Evolutionary conservation across 2,888 invertebrate species (phyloP), one percentile per base, ranked within the genome.

Genomic region (Cosmopolites sordidus): DNA sequence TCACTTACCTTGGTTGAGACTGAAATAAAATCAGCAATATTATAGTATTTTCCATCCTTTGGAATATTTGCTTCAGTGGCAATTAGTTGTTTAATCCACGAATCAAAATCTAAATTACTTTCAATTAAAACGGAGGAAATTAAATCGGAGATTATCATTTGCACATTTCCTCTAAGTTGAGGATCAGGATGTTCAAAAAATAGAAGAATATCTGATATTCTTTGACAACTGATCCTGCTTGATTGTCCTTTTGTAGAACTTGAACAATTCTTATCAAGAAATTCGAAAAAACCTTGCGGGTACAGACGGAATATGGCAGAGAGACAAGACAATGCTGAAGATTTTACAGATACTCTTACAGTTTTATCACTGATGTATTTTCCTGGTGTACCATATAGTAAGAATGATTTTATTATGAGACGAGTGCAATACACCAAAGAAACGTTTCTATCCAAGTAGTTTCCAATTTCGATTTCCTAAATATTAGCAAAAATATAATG

Each of bases 341-440:
- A 86, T 74, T 96, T 95, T 1, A 94, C 89, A 52, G 95, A 95
- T 22, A 97, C 92, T 29, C 96, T 79, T 29, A 90, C 85, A 16
- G 77, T 76, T 71, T 83, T 81, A 69, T 95, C 95, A 1, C 87
- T 75, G 58, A 88, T 82, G 43, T 86, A 65, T 59, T 46, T 57
- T 51, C 61, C 65, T 49, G 78, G 76, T 45, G 76, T 75, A 0
- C 88, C 89, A 11, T 82, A 79, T 18, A 92, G 72, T 16, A 93
- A 75, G 70, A 90, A 92, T 51, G 83, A 81, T 8, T 85, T 84
- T 12, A 82, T 80, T 2, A 93, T 73, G 51, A 89, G 77, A 59
- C 92, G 78, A 5, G 84, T 79, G 62, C 88, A 88, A 70, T 85
- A 89, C 45, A 84, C 77, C 4, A 92, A 69, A 0, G 87, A 81